A percentile compares a stretch with the other conserved stretches of the same genome.
Evolutionary conservation across 2,797 vertebrate genomes (phyloP).

Genomic region (Ataeniobius toweri): DNA sequence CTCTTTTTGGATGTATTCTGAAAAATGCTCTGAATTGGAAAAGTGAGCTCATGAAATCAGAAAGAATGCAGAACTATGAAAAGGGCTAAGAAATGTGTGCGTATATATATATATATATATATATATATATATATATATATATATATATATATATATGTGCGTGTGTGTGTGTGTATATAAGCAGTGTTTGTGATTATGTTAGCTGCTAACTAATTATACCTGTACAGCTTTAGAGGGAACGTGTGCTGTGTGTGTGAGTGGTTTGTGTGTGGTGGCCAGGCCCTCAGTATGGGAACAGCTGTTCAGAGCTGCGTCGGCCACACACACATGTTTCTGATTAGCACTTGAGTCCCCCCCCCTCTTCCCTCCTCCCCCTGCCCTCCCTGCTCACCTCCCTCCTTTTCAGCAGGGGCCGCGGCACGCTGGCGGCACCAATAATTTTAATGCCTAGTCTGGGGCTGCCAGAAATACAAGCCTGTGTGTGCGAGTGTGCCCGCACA

Average conservation of each 20-base stretch:
- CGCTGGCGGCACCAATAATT: conserved; percentile 81
- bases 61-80: neutral
- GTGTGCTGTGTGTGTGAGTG: conserved; percentile 22
- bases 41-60: neutral
- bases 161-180: neutral
- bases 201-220: conserved; percentile 42
- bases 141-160: neutral
- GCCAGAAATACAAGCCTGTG: conserved; percentile 66
- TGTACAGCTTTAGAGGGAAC: conserved; percentile 34
- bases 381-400: conserved; percentile 73
- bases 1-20: neutral
- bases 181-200: conserved; percentile 11
- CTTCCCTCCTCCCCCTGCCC: conserved; percentile 56
- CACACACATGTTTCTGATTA: conserved; percentile 85
- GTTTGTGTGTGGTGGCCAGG: conserved; percentile 55
- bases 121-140: neutral
- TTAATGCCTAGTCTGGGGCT: conserved; percentile 78
- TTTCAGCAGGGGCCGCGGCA: conserved; percentile 78
- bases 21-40: neutral
- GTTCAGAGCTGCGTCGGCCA: conserved; percentile 71
- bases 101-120: too few species aligned
- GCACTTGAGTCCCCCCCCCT: conserved; percentile 74
- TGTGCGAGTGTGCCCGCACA: conserved; percentile 23
- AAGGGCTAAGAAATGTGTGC: too few species aligned
- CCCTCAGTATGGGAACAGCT: conserved; percentile 78